Percentiles rank a stretch among this genome's conserved stretches.
Conservation (phyloP, 2,113 vertebrate genomes). For the Nettapus auritus region DNA sequence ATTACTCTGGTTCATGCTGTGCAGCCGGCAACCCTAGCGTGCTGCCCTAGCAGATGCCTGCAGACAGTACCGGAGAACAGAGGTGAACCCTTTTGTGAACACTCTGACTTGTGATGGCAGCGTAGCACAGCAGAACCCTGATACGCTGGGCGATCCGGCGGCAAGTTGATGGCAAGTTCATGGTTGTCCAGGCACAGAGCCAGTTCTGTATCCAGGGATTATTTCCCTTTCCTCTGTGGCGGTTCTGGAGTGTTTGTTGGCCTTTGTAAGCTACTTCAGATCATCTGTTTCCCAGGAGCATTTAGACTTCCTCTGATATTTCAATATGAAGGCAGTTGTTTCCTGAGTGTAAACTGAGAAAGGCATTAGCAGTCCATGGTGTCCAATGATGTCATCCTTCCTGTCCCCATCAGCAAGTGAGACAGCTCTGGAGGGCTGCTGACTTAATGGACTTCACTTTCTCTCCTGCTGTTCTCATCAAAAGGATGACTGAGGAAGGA, state of each 20-base stretch:
- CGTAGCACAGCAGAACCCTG: neutral
- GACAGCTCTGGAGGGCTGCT: neutral
- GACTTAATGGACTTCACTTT: neutral
- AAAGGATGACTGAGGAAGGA: neutral
- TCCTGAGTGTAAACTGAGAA: slow-evolving; percentile 59
- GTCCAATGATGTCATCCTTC: slow-evolving; percentile 36
- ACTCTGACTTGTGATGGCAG: neutral
- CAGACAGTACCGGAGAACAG: neutral
- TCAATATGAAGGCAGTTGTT: slow-evolving; percentile 50
- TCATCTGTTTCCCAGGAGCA: slow-evolving; percentile 26
- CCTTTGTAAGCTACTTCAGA: slow-evolving; percentile 36
- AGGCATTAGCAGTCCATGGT: neutral
- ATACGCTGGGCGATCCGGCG: neutral
- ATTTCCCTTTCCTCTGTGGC: slow-evolving; percentile 23
- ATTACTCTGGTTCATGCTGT: neutral
- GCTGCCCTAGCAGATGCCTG: neutral
- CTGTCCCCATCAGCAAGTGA: neutral
- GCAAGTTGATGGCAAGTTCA: neutral
- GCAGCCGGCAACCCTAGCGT: neutral
- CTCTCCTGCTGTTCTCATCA: neutral
- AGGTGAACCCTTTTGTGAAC: neutral
- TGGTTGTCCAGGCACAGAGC: neutral
- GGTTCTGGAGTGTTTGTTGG: neutral
- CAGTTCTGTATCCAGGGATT: slow-evolving; percentile 16
- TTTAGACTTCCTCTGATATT: slow-evolving; percentile 61